These are phyloP conservation scores for Penelope pileata DNA, from an alignment of 2,113 vertebrate genomes.

Conservation along the genomic window DNA sequence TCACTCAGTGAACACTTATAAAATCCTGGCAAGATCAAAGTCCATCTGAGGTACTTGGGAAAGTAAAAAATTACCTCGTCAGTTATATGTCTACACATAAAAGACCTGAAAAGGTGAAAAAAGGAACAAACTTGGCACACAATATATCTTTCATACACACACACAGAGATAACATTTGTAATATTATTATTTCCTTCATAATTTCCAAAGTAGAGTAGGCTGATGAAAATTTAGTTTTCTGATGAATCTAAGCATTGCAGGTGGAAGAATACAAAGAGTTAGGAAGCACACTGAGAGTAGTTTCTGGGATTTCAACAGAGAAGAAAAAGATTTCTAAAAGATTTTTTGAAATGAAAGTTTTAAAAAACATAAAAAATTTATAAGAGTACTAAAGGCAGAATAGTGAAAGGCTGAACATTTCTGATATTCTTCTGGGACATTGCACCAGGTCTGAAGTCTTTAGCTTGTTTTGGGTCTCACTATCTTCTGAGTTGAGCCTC, in stretches of 20 bases:
- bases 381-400: not conserved
- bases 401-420: not conserved
- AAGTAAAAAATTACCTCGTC: constrained; percentile 4
- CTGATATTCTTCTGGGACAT: not conserved
- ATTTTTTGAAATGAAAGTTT: not conserved
- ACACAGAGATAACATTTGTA: not conserved
- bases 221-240: not conserved
- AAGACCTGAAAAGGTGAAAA: not conserved
- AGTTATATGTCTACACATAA: not conserved
- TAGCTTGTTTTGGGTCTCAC: not conserved
- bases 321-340: not conserved
- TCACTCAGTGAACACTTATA: not conserved
- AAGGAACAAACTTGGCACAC: not conserved
- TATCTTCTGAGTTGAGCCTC: not conserved
- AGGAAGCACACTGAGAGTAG: not conserved
- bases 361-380: not conserved
- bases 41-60: not conserved
- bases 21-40: constrained; percentile 13
- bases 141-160: not conserved
- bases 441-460: not conserved
- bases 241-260: not conserved
- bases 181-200: not conserved
- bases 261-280: not conserved
- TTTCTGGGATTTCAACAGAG: not conserved
- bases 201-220: not conserved